Evolutionary conservation across 2,888 invertebrate species (phyloP).

Genomic region (Lasioglossum morio): DNA sequence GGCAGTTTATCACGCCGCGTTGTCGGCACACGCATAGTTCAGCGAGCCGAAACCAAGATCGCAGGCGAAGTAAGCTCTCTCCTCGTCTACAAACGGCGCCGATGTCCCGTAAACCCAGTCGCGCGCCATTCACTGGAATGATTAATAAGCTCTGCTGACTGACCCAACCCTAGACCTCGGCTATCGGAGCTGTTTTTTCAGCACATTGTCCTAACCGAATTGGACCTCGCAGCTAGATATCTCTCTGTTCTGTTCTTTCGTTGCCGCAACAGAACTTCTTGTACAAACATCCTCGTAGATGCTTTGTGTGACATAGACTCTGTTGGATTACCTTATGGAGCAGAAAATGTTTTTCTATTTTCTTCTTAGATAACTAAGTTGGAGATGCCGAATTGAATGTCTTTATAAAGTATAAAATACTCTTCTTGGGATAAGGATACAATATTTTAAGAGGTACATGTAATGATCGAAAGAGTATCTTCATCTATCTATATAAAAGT

Average conservation of each 20-base stretch:
- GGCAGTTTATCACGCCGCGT: conserved; percentile 77
- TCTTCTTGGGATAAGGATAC: not conserved
- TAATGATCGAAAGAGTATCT: too few relatives aligned
- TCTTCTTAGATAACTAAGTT: not conserved
- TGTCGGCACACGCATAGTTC: conserved; percentile 69
- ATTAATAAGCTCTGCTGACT: not conserved
- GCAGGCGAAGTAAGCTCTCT: conserved; percentile 32
- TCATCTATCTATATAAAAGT: too few relatives aligned
- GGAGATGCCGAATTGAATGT: too few relatives aligned
- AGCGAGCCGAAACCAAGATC: conserved; percentile 73
- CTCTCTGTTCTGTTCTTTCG: not conserved
- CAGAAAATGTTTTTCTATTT: not conserved
- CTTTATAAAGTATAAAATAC: too few relatives aligned
- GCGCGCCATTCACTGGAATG: conserved; percentile 22
- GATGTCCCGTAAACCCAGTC: conserved; percentile 15
- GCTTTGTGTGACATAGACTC: too few relatives aligned
- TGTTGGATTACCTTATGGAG: not conserved
- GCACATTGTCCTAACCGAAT: not conserved
- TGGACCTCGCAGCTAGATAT: not conserved
- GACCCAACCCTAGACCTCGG: not conserved
- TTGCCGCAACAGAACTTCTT: not conserved
- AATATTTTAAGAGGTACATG: too few relatives aligned
- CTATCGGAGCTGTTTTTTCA: not conserved
- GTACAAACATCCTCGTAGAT: not conserved
- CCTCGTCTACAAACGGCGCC: conserved; percentile 18